A percentile compares a stretch with the other conserved stretches of the same genome.
These are phyloP conservation scores for Silurus meridionalis DNA, from an alignment of 2,113 vertebrate genomes.

Conservation along the genomic window DNA sequence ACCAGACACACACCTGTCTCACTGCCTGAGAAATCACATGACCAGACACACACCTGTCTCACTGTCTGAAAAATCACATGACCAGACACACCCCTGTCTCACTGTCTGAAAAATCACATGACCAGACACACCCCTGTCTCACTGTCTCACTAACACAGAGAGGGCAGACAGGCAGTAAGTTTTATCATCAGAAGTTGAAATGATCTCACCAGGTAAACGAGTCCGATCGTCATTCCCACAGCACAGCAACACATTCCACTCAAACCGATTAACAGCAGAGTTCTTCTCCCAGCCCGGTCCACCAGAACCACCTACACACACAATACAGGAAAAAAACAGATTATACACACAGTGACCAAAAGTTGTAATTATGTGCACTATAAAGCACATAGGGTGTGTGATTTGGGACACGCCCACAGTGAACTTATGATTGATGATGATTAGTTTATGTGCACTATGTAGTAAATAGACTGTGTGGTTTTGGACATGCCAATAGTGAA, in stretches of 20 bases:
- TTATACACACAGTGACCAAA: too few species aligned
- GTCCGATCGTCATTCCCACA: constrained; percentile 85
- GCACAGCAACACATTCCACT: constrained; percentile 87
- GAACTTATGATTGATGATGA: background rate
- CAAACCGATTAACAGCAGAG: constrained; percentile 82
- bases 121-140: too few species aligned
- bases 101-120: too few species aligned
- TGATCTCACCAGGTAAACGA: constrained; percentile 80
- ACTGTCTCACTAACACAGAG: background rate
- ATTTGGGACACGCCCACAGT: background rate
- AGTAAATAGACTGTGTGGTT: background rate
- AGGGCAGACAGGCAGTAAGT: background rate
- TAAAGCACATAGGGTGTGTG: background rate
- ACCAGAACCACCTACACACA: constrained; percentile 82
- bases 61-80: too few species aligned
- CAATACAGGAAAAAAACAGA: background rate
- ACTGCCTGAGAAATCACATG: too few species aligned
- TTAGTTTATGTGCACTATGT: background rate
- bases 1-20: too few species aligned
- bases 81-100: too few species aligned
- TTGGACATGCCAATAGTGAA: background rate
- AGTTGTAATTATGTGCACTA: background rate
- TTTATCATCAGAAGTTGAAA: background rate
- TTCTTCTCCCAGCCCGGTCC: constrained; percentile 85
- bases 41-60: too few species aligned